Base-by-base conservation (phyloP, 2,888 invertebrate genomes). In the Eristalinus sepulchralis region DNA sequence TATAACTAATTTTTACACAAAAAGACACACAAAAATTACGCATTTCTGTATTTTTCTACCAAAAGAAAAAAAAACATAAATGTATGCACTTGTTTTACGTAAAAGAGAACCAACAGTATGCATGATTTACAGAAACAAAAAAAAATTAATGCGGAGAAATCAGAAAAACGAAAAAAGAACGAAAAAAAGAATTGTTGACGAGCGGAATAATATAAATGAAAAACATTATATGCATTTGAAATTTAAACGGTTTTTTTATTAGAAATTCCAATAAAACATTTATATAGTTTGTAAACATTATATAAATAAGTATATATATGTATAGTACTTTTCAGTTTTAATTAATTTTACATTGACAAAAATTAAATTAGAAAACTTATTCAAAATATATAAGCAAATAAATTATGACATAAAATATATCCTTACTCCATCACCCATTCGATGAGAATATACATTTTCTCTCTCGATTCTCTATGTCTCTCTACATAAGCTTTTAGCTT, bases 141-240 rank as follows among this genome's bases (percentile, higher is more conserved):
- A 47, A 2, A 11, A 5, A 66, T 53, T 53, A 47, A 27, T 81
- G 60, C 66, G 70, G 75, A 84, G 62, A 68, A 77, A 85, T 33
- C 47, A 73, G 60, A 36, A 66, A 57, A 82, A 77, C n/a, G 34
- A 57, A n/a, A 36, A 55, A 33, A 27, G 34, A 64, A 57, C 24
- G 36, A 67, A 64, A 64, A 39, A 73, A 22, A 68, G 71, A 78
- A 60, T 67, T 72, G 87, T 87, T 87, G 87, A 87, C 87, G 87
- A 87, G 87, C 87, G 87, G 80, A 87, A 83, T 71, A 75, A 82
- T 60, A 33, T 70, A 86, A 86, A 86, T 86, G 71, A 86, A 86
- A 86, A 86, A 86, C 86, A 75, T 73, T 68, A 53, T 86, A 86
- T 86, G 86, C 86, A 86, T 86, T 86, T 86, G 47, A 83, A 86